Evolutionary conservation across 2,888 invertebrate species (phyloP).

Genomic region (Carterocephalus palaemon): DNA sequence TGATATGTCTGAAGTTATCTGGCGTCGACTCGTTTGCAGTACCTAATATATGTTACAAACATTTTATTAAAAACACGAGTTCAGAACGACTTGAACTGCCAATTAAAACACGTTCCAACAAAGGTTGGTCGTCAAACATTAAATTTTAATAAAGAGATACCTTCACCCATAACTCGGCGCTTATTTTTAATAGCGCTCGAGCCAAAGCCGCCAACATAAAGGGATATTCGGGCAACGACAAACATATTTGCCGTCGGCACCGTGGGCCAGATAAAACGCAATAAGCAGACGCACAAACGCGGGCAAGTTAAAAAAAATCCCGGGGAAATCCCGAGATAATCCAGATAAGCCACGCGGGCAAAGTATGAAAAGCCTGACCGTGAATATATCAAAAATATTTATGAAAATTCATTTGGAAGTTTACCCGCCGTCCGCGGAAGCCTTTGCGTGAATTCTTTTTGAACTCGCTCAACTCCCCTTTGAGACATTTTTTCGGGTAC

Average conservation of each 20-base stretch:
- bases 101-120: slow-evolving; percentile 47
- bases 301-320: slow-evolving; percentile 66
- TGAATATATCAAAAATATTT: slow-evolving; percentile 75
- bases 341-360: slow-evolving; percentile 74
- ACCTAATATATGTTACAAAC: not conserved
- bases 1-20: too few species aligned
- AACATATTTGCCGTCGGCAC: slow-evolving; percentile 55
- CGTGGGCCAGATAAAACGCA: slow-evolving; percentile 59
- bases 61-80: too few species aligned
- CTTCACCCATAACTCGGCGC: slow-evolving; percentile 40
- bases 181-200: not conserved
- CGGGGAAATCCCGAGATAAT: slow-evolving; percentile 65
- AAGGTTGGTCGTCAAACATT: slow-evolving; percentile 52
- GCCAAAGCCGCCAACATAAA: too few species aligned
- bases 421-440: slow-evolving; percentile 51
- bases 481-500: slow-evolving; percentile 14
- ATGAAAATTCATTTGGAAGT: slow-evolving; percentile 64
- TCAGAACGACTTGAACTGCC: slow-evolving; percentile 29
- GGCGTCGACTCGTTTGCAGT: not conserved
- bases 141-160: slow-evolving; percentile 65
- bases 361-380: slow-evolving; percentile 72
- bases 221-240: slow-evolving; percentile 54
- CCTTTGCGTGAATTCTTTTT: slow-evolving; percentile 44
- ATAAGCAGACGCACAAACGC: slow-evolving; percentile 64
- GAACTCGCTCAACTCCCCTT: slow-evolving; percentile 31